Conservation (phyloP, 2,113 vertebrate species). For the Corythornis vintsioides region DNA sequence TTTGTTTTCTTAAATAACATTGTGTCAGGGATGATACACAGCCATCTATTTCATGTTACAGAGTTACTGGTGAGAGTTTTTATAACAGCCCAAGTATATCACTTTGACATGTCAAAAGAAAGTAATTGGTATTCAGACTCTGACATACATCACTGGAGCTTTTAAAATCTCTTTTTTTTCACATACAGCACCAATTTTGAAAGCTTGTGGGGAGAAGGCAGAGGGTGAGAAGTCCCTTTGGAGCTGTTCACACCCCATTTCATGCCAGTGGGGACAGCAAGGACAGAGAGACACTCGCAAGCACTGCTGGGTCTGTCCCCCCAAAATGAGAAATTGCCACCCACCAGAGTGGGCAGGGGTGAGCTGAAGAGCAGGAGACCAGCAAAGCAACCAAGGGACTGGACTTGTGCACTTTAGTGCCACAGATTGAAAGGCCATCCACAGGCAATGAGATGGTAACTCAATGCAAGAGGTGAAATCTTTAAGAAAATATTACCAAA, state of each 20-base stretch:
- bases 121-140: neutral
- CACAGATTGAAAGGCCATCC: neutral
- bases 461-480: neutral
- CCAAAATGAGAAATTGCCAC: neutral
- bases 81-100: neutral
- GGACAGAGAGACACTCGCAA: neutral
- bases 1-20: constrained; percentile 1
- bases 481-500: neutral
- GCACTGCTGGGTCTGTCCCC: neutral
- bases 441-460: neutral
- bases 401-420: neutral
- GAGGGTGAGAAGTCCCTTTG: neutral
- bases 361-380: neutral
- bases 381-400: neutral
- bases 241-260: neutral
- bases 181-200: neutral
- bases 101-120: neutral
- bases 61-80: neutral
- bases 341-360: neutral
- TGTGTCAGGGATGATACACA: neutral
- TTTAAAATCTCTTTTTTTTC: neutral
- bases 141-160: neutral
- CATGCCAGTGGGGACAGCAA: neutral
- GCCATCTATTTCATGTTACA: neutral
- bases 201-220: neutral